Base-by-base conservation (phyloP, 2,113 vertebrate genomes). In the Lynx canadensis region DNA sequence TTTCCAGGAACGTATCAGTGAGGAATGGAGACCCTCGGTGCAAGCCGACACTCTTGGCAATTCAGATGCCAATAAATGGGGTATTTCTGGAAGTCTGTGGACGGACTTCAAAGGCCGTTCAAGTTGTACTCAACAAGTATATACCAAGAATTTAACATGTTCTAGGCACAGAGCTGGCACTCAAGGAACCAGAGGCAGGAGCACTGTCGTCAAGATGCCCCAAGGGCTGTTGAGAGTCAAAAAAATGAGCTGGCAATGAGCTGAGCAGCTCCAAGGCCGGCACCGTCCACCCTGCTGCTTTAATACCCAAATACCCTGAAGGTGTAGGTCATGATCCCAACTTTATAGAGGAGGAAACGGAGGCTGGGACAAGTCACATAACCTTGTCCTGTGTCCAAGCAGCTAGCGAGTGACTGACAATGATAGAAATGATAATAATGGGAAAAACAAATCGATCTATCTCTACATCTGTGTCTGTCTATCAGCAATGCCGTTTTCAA, bases 261-360 rank as follows among this genome's bases (percentile, higher is more conserved):
- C 13, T 4, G 0, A n/a, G 65, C 9, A 9, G 1, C 9, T 52
- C 5, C 16, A 23, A 50, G 41, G 27, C 1, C 25, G 29, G 7
- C 0, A 0, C 0, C 0, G 16, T 19, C 11, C 4, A 16, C 76
- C 18, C 15, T 18, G 31, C 29, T 45, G 23, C 12, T 45, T 29
- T 27, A 31, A 8, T 13, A 9, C 41, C 8, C 23, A 48, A 38
- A 29, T 3, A 15, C 0, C 38, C 25, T 15, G 65, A n/a, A 31
- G 66, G 13, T 15, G 6, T 21, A 21, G 33, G 16, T 7, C 18
- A 7, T 1, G 2, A 7, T 1, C 29, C 12, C 7, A 0, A 10
- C 66, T 38, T 55, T 38, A 31, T 10, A 71, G 27, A 57, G 21
- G 76, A 15, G 14, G 63, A 33, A 38, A 45, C 15, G 3, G 13